These are phyloP conservation scores for Monoplex corrugatus DNA, from an alignment of 2,888 invertebrate genomes.

Conservation along the genomic window DNA sequence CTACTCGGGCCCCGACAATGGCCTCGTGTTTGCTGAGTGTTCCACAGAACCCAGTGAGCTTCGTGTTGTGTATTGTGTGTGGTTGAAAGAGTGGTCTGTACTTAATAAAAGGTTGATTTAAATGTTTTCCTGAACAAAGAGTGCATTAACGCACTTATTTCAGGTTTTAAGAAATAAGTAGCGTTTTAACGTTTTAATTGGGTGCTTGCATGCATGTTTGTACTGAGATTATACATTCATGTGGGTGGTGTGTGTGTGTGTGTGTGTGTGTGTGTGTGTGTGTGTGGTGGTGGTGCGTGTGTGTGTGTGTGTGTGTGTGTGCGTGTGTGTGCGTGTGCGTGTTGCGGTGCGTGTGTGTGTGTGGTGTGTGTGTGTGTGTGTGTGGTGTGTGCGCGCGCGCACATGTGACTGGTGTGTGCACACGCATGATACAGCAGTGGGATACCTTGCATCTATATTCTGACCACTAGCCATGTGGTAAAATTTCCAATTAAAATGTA, in stretches of 20 bases:
- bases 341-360: background rate
- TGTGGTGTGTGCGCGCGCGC: background rate
- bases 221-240: background rate
- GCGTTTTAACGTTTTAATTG: background rate
- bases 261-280: background rate
- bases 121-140: background rate
- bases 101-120: background rate
- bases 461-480: too few species aligned
- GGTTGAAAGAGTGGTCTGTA: background rate
- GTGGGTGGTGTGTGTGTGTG: background rate
- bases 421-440: too few species aligned
- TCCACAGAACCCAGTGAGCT: slow-evolving; percentile 56
- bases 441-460: too few species aligned
- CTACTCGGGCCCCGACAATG: slow-evolving; percentile 91
- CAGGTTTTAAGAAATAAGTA: background rate
- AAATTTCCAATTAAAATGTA: too few species aligned
- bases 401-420: background rate
- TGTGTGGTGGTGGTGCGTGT: background rate
- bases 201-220: too few species aligned
- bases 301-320: background rate
- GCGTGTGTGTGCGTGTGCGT: background rate
- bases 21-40: slow-evolving; percentile 87
- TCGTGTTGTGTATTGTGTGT: background rate
- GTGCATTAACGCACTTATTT: background rate
- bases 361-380: background rate